Base-by-base conservation (phyloP, 2,888 invertebrate species). In the Melanotus villosus region DNA sequence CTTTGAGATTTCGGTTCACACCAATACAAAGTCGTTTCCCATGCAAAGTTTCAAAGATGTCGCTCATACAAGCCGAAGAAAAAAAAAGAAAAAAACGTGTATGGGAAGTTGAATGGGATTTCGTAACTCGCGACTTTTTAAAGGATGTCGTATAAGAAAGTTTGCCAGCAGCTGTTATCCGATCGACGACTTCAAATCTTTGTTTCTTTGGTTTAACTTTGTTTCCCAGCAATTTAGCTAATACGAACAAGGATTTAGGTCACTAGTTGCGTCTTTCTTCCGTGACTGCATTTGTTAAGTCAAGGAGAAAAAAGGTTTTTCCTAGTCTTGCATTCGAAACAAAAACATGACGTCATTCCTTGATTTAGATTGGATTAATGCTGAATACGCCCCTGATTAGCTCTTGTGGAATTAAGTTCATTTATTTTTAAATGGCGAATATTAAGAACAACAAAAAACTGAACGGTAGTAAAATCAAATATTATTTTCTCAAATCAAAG, bases 1-100 rank as follows among this genome's bases (percentile, higher is more conserved):
- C 52, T 52, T 32, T 14, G 52, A 52, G 52, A 52, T 1, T 52
- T 52, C 16, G 18, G 32, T 10, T 52, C 32, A 18, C 30, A 18
- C 14, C 30, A 18, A 14, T 52, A 32, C 32, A 52, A 52, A 32
- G 18, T 4, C 1, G 7, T 30, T 32, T 52, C 7, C 52, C 7
- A 14, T 10, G 52, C 12, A 32, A 52, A 52, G 32, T 32, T 52
- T 52, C 14, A 18, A 47, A 47, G 10, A n/a, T n/a, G 16, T 21
- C 18, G 19, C 12, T 47, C 1, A n/a, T 23, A 2, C 41, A 34
- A 34, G 4, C n/a, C 4, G 34, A 34, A 34, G 12, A 34, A n/a
- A n/a, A n/a, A n/a, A n/a, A n/a, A n/a, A n/a, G n/a, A n/a, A n/a
- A n/a, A n/a, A n/a, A n/a, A n/a, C n/a, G n/a, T 26, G 26, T 16